Percentiles rank a stretch among this genome's conserved stretches.
phyloP scores from a whole-genome alignment of 2,113 vertebrate species.

The Pluvianellus socialis region DNA sequence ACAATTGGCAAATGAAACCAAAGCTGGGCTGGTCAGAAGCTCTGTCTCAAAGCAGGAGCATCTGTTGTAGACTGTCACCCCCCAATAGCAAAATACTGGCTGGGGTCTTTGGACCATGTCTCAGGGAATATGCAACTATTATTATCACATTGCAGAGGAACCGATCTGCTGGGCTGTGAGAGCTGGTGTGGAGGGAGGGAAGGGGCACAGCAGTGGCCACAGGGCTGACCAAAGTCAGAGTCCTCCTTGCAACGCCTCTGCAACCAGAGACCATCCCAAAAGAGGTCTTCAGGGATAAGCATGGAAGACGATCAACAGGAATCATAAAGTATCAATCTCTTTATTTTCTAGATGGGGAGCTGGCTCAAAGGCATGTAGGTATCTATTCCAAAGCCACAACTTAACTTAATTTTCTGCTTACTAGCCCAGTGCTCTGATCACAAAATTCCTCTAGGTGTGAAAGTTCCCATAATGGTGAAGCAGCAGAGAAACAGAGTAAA shows the following conservation, averaged over 20 bases:
- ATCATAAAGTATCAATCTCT: background rate
- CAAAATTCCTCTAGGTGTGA: background rate
- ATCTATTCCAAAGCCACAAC: background rate
- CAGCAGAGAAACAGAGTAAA: background rate
- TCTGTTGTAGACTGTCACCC: background rate
- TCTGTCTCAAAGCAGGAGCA: background rate
- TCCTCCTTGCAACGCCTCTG: background rate
- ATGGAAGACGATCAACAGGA: background rate
- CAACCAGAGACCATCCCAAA: background rate
- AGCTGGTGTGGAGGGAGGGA: background rate
- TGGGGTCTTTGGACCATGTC: background rate
- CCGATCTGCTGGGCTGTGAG: background rate
- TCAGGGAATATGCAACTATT: background rate
- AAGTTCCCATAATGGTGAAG: background rate
- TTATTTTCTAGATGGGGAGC: background rate
- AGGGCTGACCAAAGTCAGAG: background rate
- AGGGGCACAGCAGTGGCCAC: background rate
- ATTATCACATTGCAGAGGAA: background rate
- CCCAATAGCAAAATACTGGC: background rate
- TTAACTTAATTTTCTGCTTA: conserved; percentile 23
- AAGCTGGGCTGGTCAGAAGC: background rate
- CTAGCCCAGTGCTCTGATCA: background rate
- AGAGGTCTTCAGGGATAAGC: background rate
- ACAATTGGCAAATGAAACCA: background rate
- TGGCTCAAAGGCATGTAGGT: background rate